Conservation (phyloP, 2,797 vertebrate genomes). For the Valencia hispanica region DNA sequence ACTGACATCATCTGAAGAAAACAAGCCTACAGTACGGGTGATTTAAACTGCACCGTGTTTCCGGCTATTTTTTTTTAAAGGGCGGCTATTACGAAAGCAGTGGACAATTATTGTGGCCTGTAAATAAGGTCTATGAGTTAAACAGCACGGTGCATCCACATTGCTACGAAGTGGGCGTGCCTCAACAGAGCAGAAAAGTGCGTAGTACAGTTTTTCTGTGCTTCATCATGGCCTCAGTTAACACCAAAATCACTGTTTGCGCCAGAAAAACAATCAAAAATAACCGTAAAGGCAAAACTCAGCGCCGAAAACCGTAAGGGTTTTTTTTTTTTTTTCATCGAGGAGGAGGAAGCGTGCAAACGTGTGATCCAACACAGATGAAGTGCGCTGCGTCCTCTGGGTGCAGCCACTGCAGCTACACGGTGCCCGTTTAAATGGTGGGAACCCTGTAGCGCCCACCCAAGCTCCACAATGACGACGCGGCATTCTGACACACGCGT, state of each 20-base stretch:
- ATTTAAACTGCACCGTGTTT: slow-evolving; percentile 33
- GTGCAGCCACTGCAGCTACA: slow-evolving; percentile 42
- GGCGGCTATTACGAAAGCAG: background rate
- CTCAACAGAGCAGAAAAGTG: slow-evolving; percentile 81
- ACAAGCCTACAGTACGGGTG: slow-evolving; percentile 25
- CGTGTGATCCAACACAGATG: slow-evolving; percentile 41
- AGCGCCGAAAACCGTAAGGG: slow-evolving; percentile 4
- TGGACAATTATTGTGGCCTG: background rate
- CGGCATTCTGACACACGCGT: slow-evolving; percentile 31
- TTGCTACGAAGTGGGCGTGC: slow-evolving; percentile 82
- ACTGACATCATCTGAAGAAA: slow-evolving; percentile 35
- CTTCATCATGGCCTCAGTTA: slow-evolving; percentile 46
- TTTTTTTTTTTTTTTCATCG: background rate
- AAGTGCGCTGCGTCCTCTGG: slow-evolving; percentile 58
- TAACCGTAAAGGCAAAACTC: slow-evolving; percentile 9
- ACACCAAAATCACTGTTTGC: slow-evolving; percentile 19
- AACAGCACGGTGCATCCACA: slow-evolving; percentile 47
- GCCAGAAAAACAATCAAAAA: slow-evolving; percentile 12
- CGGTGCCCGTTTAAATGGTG: slow-evolving; percentile 58
- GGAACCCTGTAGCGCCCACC: slow-evolving; percentile 48
- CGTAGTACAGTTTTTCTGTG: slow-evolving; percentile 78
- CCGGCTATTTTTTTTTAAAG: background rate
- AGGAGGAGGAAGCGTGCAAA: slow-evolving; percentile 38
- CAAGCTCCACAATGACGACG: slow-evolving; percentile 46
- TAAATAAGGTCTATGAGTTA: background rate